Conservation (phyloP, 2,113 vertebrate species). For the Vimba vimba region DNA sequence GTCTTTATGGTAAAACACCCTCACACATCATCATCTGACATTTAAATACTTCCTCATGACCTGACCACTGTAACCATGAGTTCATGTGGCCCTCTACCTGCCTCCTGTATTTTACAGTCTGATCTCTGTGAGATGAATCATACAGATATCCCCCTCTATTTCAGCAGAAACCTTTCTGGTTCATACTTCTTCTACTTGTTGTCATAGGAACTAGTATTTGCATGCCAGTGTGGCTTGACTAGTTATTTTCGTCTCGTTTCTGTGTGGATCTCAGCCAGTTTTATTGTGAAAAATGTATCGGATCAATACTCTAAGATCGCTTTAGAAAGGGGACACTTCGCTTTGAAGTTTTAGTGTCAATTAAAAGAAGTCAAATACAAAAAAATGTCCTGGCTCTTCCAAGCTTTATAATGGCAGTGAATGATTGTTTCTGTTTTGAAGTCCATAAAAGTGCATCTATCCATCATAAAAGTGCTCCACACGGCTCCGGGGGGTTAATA, state of each 20-base stretch:
- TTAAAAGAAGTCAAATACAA: neutral
- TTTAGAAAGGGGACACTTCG: neutral
- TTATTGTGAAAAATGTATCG: neutral
- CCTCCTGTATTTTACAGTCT: slow-evolving; percentile 4
- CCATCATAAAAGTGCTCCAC: too few species aligned
- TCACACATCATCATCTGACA: slow-evolving; percentile 9
- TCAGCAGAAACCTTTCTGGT: neutral
- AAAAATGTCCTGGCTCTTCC: too few species aligned
- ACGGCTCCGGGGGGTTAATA: too few species aligned
- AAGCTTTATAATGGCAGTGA: too few species aligned
- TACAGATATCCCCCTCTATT: slow-evolving; percentile 2
- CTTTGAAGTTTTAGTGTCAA: neutral
- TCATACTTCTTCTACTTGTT: slow-evolving; percentile 37
- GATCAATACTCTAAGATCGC: neutral
- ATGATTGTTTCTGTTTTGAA: too few species aligned
- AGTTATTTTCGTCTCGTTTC: slow-evolving; percentile 34
- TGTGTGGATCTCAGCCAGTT: neutral
- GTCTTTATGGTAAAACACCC: slow-evolving; percentile 12
- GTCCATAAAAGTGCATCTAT: too few species aligned
- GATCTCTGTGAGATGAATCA: neutral
- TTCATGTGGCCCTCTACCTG: neutral
- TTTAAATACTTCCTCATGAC: slow-evolving; percentile 9
- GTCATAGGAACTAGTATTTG: slow-evolving; percentile 44
- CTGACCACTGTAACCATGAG: neutral
- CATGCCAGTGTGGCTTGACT: slow-evolving; percentile 18